Percentiles rank a stretch among this genome's conserved stretches.
These are phyloP conservation scores for Drosophila miranda DNA, from an alignment of 1,140 invertebrate species.

Conservation along the genomic window DNA sequence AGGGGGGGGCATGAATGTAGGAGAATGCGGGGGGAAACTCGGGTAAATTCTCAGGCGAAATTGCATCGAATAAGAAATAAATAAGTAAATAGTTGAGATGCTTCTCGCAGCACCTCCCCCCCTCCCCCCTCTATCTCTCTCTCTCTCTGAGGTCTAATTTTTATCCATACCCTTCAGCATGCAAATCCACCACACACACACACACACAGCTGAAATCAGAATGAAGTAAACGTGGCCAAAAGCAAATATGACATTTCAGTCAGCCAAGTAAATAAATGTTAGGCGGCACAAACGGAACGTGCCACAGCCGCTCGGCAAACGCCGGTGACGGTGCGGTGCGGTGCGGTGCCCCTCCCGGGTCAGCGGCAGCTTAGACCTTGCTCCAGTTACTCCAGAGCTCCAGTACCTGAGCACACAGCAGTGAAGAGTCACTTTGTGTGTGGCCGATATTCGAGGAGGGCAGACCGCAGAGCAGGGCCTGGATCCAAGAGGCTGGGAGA, in stretches of 20 bases:
- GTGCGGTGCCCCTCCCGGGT: no score
- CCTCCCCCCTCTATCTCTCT: conserved; percentile 14
- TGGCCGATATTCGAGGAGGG: conserved; percentile 14
- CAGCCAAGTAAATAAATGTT: conserved; percentile 70
- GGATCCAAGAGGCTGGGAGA: no score
- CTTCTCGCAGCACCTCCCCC: conserved; percentile 1
- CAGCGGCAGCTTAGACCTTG: no score
- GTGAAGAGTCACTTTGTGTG: conserved; percentile 37
- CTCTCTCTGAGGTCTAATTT: conserved; percentile 61
- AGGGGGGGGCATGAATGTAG: no score
- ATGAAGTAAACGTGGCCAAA: conserved; percentile 62
- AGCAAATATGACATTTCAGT: conserved; percentile 60
- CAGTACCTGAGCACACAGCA: conserved; percentile 16
- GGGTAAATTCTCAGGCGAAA: conserved; percentile 56
- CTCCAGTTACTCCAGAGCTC: no score
- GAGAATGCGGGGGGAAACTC: background rate
- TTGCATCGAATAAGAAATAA: conserved; percentile 71
- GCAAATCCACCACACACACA: conserved; percentile 54
- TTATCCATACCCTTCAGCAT: conserved; percentile 46
- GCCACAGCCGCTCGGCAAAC: conserved; percentile 54
- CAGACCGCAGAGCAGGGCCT: no score
- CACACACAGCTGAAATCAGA: conserved; percentile 27
- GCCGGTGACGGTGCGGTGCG: no score
- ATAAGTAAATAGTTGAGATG: conserved; percentile 77
- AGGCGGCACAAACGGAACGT: conserved; percentile 67